Conservation (phyloP, 1,140 invertebrate genomes). For the Argopecten irradians region DNA sequence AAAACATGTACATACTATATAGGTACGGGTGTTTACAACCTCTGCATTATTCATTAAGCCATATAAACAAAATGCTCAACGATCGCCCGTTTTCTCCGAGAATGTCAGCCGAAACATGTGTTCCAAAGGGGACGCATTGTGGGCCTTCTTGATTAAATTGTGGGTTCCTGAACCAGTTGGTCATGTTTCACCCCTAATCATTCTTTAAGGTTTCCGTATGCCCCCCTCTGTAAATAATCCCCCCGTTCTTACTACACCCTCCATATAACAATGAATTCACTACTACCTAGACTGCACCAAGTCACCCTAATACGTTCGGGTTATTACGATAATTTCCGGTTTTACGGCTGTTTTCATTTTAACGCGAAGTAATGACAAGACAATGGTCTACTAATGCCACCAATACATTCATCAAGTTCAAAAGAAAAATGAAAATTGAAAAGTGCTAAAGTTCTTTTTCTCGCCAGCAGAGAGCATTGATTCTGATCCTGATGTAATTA, state of each 20-base stretch:
- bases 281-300: neutral
- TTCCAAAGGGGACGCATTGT: neutral
- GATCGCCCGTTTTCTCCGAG: neutral
- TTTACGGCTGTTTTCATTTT: conserved; percentile 16
- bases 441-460: conserved; percentile 1
- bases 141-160: neutral
- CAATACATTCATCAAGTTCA: conserved; percentile 11
- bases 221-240: neutral
- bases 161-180: neutral
- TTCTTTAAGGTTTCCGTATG: no score
- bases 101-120: neutral
- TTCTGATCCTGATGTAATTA: neutral
- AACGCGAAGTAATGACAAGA: neutral
- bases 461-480: neutral
- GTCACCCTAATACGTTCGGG: neutral
- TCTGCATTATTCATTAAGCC: neutral
- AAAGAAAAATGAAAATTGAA: conserved; percentile 12
- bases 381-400: conserved; percentile 6
- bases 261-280: neutral
- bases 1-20: neutral
- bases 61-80: neutral
- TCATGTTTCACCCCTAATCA: neutral
- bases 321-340: neutral
- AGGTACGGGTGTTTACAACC: neutral
- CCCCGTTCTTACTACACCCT: neutral